Evolutionary conservation across 2,888 invertebrate genomes (phyloP), one percentile per base, ranked within the genome.

Genomic region (Bombylius discolor): DNA sequence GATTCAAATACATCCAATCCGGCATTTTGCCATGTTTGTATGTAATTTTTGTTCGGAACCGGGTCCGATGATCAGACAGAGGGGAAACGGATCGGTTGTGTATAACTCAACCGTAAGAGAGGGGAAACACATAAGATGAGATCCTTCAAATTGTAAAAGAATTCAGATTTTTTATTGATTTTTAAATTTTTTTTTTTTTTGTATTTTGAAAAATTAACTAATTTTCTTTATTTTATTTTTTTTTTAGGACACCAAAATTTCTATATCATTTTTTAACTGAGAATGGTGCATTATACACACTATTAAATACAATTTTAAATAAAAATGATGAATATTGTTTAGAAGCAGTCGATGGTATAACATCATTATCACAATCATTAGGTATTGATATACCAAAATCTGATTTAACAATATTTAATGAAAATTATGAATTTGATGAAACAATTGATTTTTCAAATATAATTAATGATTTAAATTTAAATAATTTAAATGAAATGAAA

Each of bases 331-430:
- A 67, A 53, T 67, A 67, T 54, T 67, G 67, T 0, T 59, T 64
- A 12, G 71, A 73, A 62, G 75, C 75, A 4, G 69, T 66, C 5
- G 70, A 72, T 58, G 70, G 70, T 0, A 58, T 74, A 4, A 72
- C 73, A 4, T 64, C 68, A 32, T 65, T 74, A 66, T 66, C 72
- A 0, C 65, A 66, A 5, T 69, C 70, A 0, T 57, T 73, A n/a
- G 65, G 65, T 14, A 70, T 74, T 23, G 47, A 62, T 5, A 52
- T 69, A 50, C 69, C 70, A 23, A 62, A 63, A 11, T 56, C 47
- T 50, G 58, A 62, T 42, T 63, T 64, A 5, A 59, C 53, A 13
- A 45, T 53, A 12, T 63, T 65, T 46, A 59, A 59, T 34, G 53
- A 60, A 31, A 49, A 57, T 53, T 65, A 62, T 39, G 63, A 63